phyloP scores from a whole-genome alignment of 2,888 invertebrate species.

The Colostygia pectinataria region DNA sequence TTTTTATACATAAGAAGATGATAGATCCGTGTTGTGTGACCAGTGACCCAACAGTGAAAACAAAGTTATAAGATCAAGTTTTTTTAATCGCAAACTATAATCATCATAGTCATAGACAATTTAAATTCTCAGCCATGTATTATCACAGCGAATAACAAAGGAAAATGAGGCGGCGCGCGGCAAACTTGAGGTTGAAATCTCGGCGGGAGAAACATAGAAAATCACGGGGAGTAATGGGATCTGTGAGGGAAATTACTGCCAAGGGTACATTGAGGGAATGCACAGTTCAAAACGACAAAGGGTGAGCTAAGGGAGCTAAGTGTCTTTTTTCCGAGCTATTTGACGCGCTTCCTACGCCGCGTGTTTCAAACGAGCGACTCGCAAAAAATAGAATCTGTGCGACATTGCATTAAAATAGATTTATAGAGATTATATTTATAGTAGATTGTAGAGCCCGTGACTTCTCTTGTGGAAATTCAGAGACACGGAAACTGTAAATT shows the following conservation, averaged over 20 bases:
- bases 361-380: slow-evolving; percentile 41
- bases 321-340: slow-evolving; percentile 74
- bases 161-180: slow-evolving; percentile 21
- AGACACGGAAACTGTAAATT: too few species aligned
- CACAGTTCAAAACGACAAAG: slow-evolving; percentile 37
- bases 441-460: too few species aligned
- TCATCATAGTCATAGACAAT: slow-evolving; percentile 16
- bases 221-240: slow-evolving; percentile 22
- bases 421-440: too few species aligned
- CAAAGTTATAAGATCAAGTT: too few species aligned
- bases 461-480: too few species aligned
- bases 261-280: slow-evolving; percentile 17
- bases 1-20: too few species aligned
- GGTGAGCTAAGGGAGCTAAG: slow-evolving; percentile 65
- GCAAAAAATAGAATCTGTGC: slow-evolving; percentile 49
- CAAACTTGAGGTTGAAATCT: slow-evolving; percentile 25
- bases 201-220: slow-evolving; percentile 12
- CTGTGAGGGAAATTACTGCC: slow-evolving; percentile 23
- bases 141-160: slow-evolving; percentile 23
- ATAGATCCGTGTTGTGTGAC: too few species aligned
- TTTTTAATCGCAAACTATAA: too few species aligned
- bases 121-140: slow-evolving; percentile 21
- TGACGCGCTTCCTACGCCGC: slow-evolving; percentile 51
- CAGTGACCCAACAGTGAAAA: too few species aligned
- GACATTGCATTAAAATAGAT: slow-evolving; percentile 25